These are phyloP conservation scores for Pogoniulus pusillus DNA, from an alignment of 2,797 vertebrate species.

Conservation along the genomic window DNA sequence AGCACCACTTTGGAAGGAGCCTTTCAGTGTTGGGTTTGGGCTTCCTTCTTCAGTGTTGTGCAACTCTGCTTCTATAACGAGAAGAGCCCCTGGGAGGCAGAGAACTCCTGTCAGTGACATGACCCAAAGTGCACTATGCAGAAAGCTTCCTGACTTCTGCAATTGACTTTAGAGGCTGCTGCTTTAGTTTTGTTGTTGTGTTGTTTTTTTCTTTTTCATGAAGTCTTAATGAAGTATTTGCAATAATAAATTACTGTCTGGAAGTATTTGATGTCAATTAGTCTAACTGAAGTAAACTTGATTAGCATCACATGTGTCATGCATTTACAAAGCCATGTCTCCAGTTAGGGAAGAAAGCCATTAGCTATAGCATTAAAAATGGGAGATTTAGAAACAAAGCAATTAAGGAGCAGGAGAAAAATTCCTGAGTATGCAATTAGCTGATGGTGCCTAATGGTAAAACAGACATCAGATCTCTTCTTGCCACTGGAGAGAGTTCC, in stretches of 20 bases:
- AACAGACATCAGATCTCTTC: background rate
- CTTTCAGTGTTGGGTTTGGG: too few relatives aligned
- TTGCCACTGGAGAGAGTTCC: background rate
- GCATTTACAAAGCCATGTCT: background rate
- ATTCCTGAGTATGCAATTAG: background rate
- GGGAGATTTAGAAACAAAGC: background rate
- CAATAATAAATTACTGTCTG: background rate
- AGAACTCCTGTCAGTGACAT: background rate
- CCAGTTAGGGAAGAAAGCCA: background rate
- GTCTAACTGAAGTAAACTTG: background rate
- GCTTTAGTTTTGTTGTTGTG: too few relatives aligned
- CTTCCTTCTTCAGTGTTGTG: background rate
- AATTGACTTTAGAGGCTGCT: background rate
- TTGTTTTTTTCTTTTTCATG: background rate
- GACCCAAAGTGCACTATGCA: background rate
- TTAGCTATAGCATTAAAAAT: background rate
- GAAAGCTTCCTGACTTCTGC: background rate
- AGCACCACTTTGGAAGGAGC: background rate
- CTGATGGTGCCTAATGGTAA: background rate
- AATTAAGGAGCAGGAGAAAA: background rate
- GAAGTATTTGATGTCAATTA: background rate
- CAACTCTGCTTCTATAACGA: background rate
- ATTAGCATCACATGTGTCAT: background rate
- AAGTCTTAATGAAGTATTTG: background rate
- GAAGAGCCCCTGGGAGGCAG: background rate